Conservation (phyloP, 1,140 invertebrate genomes). For the Caenorhabditis tropicalis region DNA sequence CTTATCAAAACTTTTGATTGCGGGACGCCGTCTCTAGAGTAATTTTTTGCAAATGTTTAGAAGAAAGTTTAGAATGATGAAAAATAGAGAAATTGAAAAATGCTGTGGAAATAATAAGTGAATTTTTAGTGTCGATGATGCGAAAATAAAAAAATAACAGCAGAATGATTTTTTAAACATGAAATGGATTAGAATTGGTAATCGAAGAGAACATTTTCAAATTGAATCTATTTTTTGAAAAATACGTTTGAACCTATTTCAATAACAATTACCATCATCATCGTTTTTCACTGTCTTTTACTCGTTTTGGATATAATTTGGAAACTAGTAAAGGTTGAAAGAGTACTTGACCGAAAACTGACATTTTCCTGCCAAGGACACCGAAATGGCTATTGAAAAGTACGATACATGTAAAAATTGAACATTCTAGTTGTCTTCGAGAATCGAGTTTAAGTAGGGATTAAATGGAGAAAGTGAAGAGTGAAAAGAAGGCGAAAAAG, state of each 20-base stretch:
- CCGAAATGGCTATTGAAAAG: not conserved
- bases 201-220: too few species aligned
- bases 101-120: not conserved
- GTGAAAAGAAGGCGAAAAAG: constrained; percentile 12
- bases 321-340: not conserved
- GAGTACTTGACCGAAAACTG: not conserved
- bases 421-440: not conserved
- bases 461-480: constrained; percentile 15
- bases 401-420: not conserved
- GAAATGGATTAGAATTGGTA: too few species aligned
- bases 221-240: not conserved
- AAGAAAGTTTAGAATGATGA: not conserved
- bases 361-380: not conserved
- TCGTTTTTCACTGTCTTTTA: not conserved
- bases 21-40: not conserved
- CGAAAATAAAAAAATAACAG: too few species aligned
- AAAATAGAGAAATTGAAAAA: not conserved
- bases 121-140: not conserved
- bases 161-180: too few species aligned
- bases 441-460: constrained; percentile 31
- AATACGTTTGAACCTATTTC: not conserved
- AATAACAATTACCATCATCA: not conserved
- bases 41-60: constrained; percentile 23
- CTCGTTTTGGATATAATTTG: not conserved
- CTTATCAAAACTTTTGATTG: constrained; percentile 23